phyloP scores from a whole-genome alignment of 2,113 vertebrate species.

The Varanus komodoensis region DNA sequence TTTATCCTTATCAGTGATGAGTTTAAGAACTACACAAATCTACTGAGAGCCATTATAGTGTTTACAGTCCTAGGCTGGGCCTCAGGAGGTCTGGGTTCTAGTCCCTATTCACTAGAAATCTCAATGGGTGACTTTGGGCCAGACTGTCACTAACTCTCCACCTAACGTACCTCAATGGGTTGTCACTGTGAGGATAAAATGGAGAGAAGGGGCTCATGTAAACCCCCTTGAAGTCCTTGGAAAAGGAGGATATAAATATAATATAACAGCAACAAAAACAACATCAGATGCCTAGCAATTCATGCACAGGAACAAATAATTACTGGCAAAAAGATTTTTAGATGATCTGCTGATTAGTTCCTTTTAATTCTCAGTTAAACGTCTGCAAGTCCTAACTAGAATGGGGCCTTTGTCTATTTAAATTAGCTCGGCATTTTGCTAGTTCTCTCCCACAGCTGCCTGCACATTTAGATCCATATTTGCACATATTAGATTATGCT shows the following conservation, averaged over 20 bases:
- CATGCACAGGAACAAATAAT: constrained; percentile 31
- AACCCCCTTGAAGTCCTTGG: too few relatives aligned
- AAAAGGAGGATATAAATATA: too few relatives aligned
- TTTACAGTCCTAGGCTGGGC: too few relatives aligned
- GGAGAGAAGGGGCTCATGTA: too few relatives aligned
- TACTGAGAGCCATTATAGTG: not conserved
- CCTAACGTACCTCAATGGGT: too few relatives aligned
- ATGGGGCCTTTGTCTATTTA: not conserved
- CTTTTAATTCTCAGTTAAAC: constrained; percentile 24
- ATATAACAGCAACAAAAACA: too few relatives aligned
- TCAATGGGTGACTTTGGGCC: too few relatives aligned
- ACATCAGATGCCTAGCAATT: constrained; percentile 40
- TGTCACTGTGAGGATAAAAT: too few relatives aligned
- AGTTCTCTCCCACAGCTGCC: too few relatives aligned
- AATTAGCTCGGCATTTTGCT: not conserved
- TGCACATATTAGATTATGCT: not conserved
- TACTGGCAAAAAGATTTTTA: constrained; percentile 10
- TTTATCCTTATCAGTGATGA: constrained; percentile 17
- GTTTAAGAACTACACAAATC: constrained; percentile 50
- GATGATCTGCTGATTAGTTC: not conserved
- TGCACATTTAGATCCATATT: not conserved
- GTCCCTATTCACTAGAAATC: too few relatives aligned
- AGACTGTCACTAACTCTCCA: too few relatives aligned
- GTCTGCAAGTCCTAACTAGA: constrained; percentile 5
- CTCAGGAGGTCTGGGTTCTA: too few relatives aligned